A percentile compares a stretch with the other conserved stretches of the same genome.
phyloP scores from a whole-genome alignment of 2,888 invertebrate species.

The Pheosia tremula region DNA sequence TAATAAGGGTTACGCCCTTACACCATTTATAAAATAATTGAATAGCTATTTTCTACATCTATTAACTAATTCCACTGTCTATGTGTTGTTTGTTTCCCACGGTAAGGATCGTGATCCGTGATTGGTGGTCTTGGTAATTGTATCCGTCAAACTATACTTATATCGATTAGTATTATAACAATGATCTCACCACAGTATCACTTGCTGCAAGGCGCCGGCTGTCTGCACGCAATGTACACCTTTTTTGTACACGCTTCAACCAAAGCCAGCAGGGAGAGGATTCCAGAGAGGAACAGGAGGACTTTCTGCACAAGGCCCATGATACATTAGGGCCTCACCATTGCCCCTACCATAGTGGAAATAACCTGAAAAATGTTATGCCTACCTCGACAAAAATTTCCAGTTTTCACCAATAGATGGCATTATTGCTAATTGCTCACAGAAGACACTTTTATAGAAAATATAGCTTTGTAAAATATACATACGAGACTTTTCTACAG shows the following conservation, averaged over 20 bases:
- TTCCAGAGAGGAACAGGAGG: slow-evolving; percentile 43
- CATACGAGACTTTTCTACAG: neutral
- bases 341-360: slow-evolving; percentile 27
- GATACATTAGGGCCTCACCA: slow-evolving; percentile 44
- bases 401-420: slow-evolving; percentile 18
- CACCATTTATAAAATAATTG: too few relatives aligned
- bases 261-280: slow-evolving; percentile 49
- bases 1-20: too few relatives aligned
- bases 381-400: slow-evolving; percentile 26
- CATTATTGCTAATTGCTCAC: neutral
- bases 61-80: too few relatives aligned
- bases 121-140: too few relatives aligned
- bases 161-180: neutral
- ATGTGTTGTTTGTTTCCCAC: too few relatives aligned
- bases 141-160: too few relatives aligned
- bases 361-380: slow-evolving; percentile 22
- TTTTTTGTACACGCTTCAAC: slow-evolving; percentile 62
- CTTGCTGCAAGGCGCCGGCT: slow-evolving; percentile 67
- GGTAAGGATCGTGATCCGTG: too few relatives aligned
- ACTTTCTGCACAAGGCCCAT: slow-evolving; percentile 57
- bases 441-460: too few relatives aligned
- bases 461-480: too few relatives aligned
- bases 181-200: slow-evolving; percentile 24
- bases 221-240: slow-evolving; percentile 66
- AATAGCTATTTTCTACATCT: too few relatives aligned